Conservation (phyloP, 1,140 invertebrate species). For the Asbolus verrucosus region DNA sequence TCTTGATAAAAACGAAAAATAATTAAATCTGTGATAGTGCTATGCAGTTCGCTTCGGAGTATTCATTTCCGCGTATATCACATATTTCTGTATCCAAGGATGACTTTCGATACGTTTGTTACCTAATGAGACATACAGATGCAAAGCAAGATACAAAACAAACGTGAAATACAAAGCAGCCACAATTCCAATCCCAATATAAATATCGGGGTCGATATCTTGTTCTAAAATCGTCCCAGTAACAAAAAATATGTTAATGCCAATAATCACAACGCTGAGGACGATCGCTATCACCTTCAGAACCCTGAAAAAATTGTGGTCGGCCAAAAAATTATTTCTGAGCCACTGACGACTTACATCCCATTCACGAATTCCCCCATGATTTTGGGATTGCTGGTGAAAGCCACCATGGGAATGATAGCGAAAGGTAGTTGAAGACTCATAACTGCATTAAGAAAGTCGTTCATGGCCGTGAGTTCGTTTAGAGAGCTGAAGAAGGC, state of each 20-base stretch:
- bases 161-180: constrained; percentile 76
- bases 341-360: constrained; percentile 67
- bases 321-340: too few relatives aligned
- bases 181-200: constrained; percentile 70
- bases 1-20: too few relatives aligned
- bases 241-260: constrained; percentile 87
- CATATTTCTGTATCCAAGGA: constrained; percentile 51
- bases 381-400: constrained; percentile 82
- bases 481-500: constrained; percentile 81
- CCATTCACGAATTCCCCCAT: constrained; percentile 90
- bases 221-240: constrained; percentile 69
- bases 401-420: constrained; percentile 87
- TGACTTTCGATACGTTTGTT: constrained; percentile 60
- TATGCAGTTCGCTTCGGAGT: too few relatives aligned
- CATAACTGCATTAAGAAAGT: constrained; percentile 92
- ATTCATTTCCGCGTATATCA: constrained; percentile 46
- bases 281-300: constrained; percentile 75
- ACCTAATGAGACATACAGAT: constrained; percentile 76
- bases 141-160: constrained; percentile 76
- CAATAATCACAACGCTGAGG: constrained; percentile 77
- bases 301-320: constrained; percentile 67
- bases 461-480: constrained; percentile 87
- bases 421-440: constrained; percentile 87
- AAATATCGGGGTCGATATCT: constrained; percentile 68
- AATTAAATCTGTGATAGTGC: too few relatives aligned